Percentiles rank a stretch among this genome's conserved stretches.
Evolutionary conservation across 2,113 vertebrate species (phyloP).

Genomic region (Cephalopterus ornatus): DNA sequence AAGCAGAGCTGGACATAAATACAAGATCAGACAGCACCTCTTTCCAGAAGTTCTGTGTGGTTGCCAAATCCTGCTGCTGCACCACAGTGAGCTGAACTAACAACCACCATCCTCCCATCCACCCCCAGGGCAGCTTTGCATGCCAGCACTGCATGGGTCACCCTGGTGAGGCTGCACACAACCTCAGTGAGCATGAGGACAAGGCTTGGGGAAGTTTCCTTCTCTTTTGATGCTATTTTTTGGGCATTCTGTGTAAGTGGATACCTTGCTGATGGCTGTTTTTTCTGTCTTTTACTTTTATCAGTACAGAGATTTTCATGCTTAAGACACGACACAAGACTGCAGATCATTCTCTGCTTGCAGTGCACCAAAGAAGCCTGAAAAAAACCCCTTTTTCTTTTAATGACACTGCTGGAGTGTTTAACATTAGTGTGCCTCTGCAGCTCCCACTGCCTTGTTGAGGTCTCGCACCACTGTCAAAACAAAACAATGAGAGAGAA

Average conservation of each 20-base stretch:
- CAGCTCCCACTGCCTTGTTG: background rate
- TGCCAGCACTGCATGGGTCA: background rate
- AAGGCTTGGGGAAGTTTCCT: fast-evolving
- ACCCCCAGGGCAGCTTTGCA: fast-evolving
- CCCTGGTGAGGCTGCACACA: background rate
- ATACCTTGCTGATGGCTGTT: fast-evolving
- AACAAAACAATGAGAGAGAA: background rate
- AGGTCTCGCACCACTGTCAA: background rate
- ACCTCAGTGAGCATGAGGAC: background rate
- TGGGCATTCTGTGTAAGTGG: background rate
- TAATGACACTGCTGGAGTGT: background rate
- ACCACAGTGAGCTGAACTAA: fast-evolving
- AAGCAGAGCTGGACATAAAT: background rate
- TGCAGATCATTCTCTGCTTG: background rate
- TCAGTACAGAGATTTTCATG: background rate
- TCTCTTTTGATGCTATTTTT: background rate
- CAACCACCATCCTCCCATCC: fast-evolving
- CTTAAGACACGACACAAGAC: background rate
- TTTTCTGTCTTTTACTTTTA: background rate
- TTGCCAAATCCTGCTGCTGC: background rate
- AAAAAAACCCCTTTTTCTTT: background rate
- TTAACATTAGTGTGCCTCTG: background rate
- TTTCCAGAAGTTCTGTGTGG: background rate
- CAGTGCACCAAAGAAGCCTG: background rate
- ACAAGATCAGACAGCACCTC: background rate